Evolutionary conservation across 2,113 vertebrate species (phyloP), one percentile per base, ranked within the genome.

Genomic region (Dermatemys mawii): DNA sequence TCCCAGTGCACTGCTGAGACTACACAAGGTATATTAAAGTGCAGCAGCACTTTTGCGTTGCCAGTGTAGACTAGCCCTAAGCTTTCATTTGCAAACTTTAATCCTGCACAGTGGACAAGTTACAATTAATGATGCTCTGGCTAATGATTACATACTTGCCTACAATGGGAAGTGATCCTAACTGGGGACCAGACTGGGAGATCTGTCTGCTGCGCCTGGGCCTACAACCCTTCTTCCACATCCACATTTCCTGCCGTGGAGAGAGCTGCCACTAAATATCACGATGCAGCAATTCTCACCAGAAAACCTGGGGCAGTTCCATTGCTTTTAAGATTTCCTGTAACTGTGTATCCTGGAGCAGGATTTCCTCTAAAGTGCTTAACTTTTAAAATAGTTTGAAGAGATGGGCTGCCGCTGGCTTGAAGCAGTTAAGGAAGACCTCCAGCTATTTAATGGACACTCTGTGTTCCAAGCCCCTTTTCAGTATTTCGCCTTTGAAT

Each of bases 401-500:
- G 73, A 78, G 53, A 73, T 53, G 85, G 32, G 7, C 63, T 82
- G 51, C 49, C 60, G 4, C 0, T 70, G 60, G 16, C 78, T 84
- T 87, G 55, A 63, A 86, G 32, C 22, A 44, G 70, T 17, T 24
- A 19, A 9, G 32, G 51, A 54, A 1, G 8, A 78, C 83, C 88
- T 49, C 63, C 76, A 91, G 91, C 17, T 21, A 29, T 1, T 0
- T 84, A 90, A 96, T 0, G 4, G 70, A 79, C 94, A 84, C 80
- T 51, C 86, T 63, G 76, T 76, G 81, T 84, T 75, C 80, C 63
- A 49, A 26, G 48, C 0, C 0, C 93, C 26, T 76, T 76, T 26
- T 26, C 41, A 29, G 55, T 89, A 76, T 90, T 83, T 84, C 93
- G 84, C 81, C 93, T 78, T 63, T 90, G 87, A 97, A 90, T 7